phyloP scores from a whole-genome alignment of 2,113 vertebrate species.

The Coryphaenoides rupestris region DNA sequence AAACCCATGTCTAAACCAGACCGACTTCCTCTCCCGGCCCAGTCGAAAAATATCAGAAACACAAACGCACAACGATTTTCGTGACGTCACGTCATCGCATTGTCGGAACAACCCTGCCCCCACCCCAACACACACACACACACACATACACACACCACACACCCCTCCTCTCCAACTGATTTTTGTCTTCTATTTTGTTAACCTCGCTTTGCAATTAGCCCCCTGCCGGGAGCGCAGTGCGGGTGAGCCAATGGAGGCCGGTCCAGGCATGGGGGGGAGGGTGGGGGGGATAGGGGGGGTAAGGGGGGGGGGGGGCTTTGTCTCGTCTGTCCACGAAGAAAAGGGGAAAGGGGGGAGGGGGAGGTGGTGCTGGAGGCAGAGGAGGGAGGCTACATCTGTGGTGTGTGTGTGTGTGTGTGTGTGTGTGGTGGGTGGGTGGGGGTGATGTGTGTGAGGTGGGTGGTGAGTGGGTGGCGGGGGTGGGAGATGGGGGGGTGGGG shows the following conservation, averaged over 20 bases:
- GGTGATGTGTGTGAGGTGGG: neutral
- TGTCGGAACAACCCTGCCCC: neutral
- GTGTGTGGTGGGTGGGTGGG: no score
- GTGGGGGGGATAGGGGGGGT: no score
- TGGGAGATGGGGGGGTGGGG: conserved; percentile 10
- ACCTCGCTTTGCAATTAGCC: conserved; percentile 75
- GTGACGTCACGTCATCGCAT: neutral
- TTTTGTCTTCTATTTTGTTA: conserved; percentile 75
- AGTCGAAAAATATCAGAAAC: no score
- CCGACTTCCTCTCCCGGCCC: no score
- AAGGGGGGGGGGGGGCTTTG: conserved; percentile 37
- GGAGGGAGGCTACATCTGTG: no score
- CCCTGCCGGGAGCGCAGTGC: conserved; percentile 51
- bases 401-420: no score
- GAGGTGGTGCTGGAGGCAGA: conserved; percentile 29
- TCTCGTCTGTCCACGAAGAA: no score
- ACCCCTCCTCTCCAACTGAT: conserved; percentile 49
- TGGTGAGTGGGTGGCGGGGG: conserved; percentile 1
- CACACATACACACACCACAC: neutral
- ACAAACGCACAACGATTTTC: no score
- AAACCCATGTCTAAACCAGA: no score
- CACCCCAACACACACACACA: neutral
- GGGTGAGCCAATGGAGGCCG: conserved; percentile 39
- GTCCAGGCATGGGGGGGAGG: conserved; percentile 50
- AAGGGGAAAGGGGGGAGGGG: conserved; percentile 40